Percentiles rank a stretch among this genome's conserved stretches.
Conservation (phyloP, 2,888 invertebrate genomes). For the Drosophila kuntzei region DNA sequence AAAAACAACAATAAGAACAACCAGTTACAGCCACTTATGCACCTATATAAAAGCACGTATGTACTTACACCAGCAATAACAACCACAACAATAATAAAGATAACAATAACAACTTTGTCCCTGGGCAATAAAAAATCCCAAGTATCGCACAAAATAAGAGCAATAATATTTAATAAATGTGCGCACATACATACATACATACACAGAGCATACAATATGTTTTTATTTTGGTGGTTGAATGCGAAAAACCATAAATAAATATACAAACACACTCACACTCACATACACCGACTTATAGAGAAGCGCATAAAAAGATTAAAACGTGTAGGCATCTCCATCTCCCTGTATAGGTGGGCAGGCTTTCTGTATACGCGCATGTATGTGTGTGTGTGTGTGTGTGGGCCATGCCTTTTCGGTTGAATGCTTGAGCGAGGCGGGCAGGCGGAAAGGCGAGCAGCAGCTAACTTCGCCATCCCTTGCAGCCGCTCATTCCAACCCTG, state of each 20-base stretch:
- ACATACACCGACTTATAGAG: slow-evolving; percentile 21
- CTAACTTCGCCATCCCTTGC: slow-evolving; percentile 55
- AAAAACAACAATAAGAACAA: slow-evolving; percentile 23
- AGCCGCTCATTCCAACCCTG: slow-evolving; percentile 34
- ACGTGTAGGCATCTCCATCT: slow-evolving; percentile 56
- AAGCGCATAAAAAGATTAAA: slow-evolving; percentile 70
- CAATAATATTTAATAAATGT: slow-evolving; percentile 83
- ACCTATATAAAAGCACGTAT: neutral
- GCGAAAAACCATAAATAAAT: slow-evolving; percentile 81
- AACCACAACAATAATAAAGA: slow-evolving; percentile 36
- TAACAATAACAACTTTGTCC: slow-evolving; percentile 58
- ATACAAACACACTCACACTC: slow-evolving; percentile 38
- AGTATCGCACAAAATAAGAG: slow-evolving; percentile 73
- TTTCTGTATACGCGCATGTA: slow-evolving; percentile 25
- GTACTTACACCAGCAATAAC: slow-evolving; percentile 36
- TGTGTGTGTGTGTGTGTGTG: slow-evolving; percentile 44
- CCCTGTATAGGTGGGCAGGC: slow-evolving; percentile 66
- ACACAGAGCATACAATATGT: slow-evolving; percentile 43
- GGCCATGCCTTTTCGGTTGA: slow-evolving; percentile 73
- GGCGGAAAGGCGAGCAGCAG: slow-evolving; percentile 24
- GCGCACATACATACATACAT: slow-evolving; percentile 42
- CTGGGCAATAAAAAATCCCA: slow-evolving; percentile 76
- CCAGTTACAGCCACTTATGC: slow-evolving; percentile 55
- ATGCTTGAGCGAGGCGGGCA: slow-evolving; percentile 62
- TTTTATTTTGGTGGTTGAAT: slow-evolving; percentile 79